Conservation (phyloP, 2,113 vertebrate species). For the Puffinus mauretanicus region DNA sequence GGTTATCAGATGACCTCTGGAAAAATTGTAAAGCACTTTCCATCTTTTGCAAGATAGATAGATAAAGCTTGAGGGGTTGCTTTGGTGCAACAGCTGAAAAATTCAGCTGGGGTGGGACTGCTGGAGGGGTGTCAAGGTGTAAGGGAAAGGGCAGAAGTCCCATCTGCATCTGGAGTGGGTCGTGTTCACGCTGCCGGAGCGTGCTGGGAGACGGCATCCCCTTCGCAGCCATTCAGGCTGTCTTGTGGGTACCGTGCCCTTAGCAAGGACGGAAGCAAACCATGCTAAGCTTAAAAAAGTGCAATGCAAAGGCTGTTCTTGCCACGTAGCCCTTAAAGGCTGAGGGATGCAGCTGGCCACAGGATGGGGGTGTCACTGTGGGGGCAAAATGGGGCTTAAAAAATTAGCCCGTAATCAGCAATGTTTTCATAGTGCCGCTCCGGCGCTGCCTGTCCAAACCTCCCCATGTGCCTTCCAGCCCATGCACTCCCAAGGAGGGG, state of each 20-base stretch:
- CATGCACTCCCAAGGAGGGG: neutral
- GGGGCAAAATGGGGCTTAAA: neutral
- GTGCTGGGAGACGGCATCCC: rapidly evolving
- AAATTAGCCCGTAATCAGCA: neutral
- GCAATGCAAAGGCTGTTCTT: neutral
- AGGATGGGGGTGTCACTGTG: neutral
- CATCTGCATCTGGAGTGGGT: neutral
- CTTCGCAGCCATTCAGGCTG: neutral
- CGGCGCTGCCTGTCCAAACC: neutral
- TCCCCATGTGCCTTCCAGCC: neutral
- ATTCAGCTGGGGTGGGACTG: neutral
- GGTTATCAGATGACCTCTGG: constrained; percentile 49
- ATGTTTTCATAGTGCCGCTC: no score
- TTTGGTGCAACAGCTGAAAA: neutral
- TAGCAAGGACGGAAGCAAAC: neutral
- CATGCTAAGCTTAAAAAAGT: neutral
- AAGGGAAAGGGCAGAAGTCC: neutral
- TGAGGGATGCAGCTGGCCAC: neutral
- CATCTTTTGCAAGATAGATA: neutral
- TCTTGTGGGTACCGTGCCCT: rapidly evolving
- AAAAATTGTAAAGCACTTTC: constrained; percentile 21
- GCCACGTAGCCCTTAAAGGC: neutral
- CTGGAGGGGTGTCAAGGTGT: neutral
- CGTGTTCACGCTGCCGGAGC: rapidly evolving
- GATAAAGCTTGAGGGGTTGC: neutral